phyloP scores from a whole-genome alignment of 2,888 invertebrate species.

The Macrostomum cliftonense region DNA sequence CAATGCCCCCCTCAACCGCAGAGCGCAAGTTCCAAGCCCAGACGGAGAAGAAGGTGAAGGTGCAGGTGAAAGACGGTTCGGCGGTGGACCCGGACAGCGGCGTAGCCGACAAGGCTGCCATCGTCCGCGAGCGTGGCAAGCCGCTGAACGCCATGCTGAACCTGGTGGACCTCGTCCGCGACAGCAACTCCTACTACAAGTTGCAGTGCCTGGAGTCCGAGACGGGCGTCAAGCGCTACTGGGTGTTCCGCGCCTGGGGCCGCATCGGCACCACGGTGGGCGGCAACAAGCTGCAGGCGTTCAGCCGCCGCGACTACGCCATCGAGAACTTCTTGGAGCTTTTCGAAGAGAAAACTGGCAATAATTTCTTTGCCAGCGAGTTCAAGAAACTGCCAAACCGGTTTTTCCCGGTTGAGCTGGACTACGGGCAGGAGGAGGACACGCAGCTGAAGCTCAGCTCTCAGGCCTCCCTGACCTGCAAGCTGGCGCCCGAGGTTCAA shows the following conservation, averaged over 20 bases:
- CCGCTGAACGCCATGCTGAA: conserved; percentile 63
- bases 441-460: conserved; percentile 12
- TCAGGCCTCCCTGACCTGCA: conserved; percentile 41
- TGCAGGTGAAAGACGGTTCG: conserved; percentile 60
- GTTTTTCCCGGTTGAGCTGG: conserved; percentile 71
- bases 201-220: conserved; percentile 68
- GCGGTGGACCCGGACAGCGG: conserved; percentile 78
- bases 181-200: conserved; percentile 84
- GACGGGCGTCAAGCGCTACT: conserved; percentile 45
- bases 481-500: conserved; percentile 57
- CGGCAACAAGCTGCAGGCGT: conserved; percentile 29
- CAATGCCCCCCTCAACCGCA: neutral
- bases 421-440: conserved; percentile 49
- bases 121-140: conserved; percentile 39
- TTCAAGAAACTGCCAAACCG: conserved; percentile 54
- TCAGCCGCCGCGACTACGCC: conserved; percentile 20
- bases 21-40: conserved; percentile 8
- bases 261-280: conserved; percentile 86
- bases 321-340: conserved; percentile 46
- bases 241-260: conserved; percentile 81
- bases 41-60: conserved; percentile 43
- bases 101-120: conserved; percentile 57
- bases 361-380: conserved; percentile 48
- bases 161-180: conserved; percentile 61
- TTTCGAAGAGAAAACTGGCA: conserved; percentile 64